Evolutionary conservation across 1,140 invertebrate species (phyloP), one percentile per base, ranked within the genome.

Genomic region (Pseudomyrmex cubaensis): DNA sequence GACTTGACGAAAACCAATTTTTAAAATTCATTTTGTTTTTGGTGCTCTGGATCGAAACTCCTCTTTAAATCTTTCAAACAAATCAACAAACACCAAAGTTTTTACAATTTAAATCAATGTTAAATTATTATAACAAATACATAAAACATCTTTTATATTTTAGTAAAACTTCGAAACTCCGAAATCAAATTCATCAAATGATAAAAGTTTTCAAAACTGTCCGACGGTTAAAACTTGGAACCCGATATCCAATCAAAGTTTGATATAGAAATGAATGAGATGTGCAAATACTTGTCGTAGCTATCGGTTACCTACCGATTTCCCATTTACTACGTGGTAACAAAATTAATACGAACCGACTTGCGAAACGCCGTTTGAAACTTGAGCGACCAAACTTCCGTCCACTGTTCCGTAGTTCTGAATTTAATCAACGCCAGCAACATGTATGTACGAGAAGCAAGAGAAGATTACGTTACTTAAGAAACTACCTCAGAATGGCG

Each of bases 381-480:
- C 62, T 82, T 48, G 35, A 85, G 17, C 76, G 62, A n/a, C 72
- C 48, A n/a, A 89, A 89, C 70, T 89, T 87, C 72, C 54, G 57
- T 83, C 63, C 72, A 67, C 77, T 80, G 50, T 85, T 89, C 73
- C 63, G 59, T 35, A 48, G 46, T 57, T 66, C 63, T 78, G 86
- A 90, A 90, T 89, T 90, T 90, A 90, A 90, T 90, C 86, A 90
- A 87, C 76, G 72, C 80, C 50, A 62, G 46, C 59, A 73, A 52
- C 35, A 35, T 35, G 0, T 35, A 35, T 35, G 35, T 7, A 35
- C 54, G 54, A 73, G 15, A 62, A 63, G n/a, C 56, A 20, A 44
- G 13, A 44, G 13, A 56, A 78, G 83, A 87, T 91, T 91, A 90
- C 87, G 88, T 91, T 91, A 90, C 89, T 89, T 89, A n/a, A 70